Conservation (phyloP, 2,797 vertebrate species). For the Sebastolobus altivelis region DNA sequence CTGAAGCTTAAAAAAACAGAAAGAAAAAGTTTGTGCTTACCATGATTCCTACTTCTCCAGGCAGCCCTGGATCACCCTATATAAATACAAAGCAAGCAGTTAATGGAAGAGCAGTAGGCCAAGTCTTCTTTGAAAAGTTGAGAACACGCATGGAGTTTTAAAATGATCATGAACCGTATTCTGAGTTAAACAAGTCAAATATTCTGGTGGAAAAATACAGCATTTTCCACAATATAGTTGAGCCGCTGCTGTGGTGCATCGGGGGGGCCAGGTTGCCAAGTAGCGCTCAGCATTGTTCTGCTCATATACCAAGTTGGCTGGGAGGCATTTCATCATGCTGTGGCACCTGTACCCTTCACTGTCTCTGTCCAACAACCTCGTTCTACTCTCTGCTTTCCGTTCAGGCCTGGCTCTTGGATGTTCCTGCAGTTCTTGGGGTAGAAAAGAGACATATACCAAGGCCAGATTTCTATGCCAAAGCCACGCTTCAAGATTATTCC, state of each 20-base stretch:
- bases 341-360: constrained; percentile 45
- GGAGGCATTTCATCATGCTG: constrained; percentile 47
- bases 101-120: constrained; percentile 9
- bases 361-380: constrained; percentile 20
- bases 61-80: constrained; percentile 93
- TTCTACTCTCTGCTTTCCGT: constrained; percentile 34
- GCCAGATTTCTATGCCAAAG: constrained; percentile 35
- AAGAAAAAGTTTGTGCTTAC: constrained; percentile 81
- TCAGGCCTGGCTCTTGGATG: constrained; percentile 25
- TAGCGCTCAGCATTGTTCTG: constrained; percentile 40
- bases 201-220: background rate
- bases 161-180: constrained; percentile 16
- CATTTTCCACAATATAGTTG: constrained; percentile 37
- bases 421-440: constrained; percentile 19
- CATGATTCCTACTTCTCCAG: constrained; percentile 90
- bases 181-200: background rate
- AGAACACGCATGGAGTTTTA: constrained; percentile 19
- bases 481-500: constrained; percentile 22
- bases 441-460: constrained; percentile 18
- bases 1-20: background rate
- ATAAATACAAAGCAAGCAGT: constrained; percentile 46
- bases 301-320: constrained; percentile 40
- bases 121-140: background rate
- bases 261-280: constrained; percentile 5
- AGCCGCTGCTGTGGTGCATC: constrained; percentile 1